These are phyloP conservation scores for Enteromius anoplus DNA, from an alignment of 2,797 vertebrate species.

Conservation along the genomic window DNA sequence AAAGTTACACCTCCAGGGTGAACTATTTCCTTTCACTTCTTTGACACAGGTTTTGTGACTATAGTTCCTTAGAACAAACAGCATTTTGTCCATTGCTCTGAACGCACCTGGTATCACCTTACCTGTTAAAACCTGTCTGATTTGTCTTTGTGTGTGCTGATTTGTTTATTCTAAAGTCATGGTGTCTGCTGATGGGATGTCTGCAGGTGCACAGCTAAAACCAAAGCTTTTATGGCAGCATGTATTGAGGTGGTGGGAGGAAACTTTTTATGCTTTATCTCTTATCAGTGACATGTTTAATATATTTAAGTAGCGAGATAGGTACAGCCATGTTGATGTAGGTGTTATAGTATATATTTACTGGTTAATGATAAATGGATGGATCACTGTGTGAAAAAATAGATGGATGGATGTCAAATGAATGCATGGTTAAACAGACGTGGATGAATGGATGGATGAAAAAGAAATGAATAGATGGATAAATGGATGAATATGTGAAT, in stretches of 20 bases:
- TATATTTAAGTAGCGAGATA: background rate
- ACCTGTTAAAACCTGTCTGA: constrained; percentile 12
- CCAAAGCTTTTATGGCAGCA: background rate
- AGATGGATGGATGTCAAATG: background rate
- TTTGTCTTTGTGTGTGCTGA: constrained; percentile 28
- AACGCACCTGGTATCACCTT: constrained; percentile 42
- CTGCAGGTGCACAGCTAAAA: background rate
- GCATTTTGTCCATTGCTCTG: background rate
- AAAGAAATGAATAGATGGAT: background rate
- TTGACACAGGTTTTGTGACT: constrained; percentile 14
- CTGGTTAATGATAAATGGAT: background rate
- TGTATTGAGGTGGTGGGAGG: background rate
- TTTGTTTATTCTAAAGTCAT: constrained; percentile 30
- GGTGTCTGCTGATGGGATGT: background rate
- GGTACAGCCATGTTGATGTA: background rate
- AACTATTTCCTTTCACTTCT: constrained; percentile 33
- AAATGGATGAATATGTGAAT: background rate
- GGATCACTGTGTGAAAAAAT: too few relatives aligned
- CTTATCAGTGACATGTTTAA: background rate
- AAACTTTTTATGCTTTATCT: background rate
- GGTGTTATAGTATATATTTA: background rate
- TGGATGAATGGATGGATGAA: background rate
- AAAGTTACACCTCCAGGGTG: constrained; percentile 31
- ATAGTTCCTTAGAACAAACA: constrained; percentile 15
- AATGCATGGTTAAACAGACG: too few relatives aligned